Conservation (phyloP, 1,140 invertebrate genomes). For the Lineus longissimus region DNA sequence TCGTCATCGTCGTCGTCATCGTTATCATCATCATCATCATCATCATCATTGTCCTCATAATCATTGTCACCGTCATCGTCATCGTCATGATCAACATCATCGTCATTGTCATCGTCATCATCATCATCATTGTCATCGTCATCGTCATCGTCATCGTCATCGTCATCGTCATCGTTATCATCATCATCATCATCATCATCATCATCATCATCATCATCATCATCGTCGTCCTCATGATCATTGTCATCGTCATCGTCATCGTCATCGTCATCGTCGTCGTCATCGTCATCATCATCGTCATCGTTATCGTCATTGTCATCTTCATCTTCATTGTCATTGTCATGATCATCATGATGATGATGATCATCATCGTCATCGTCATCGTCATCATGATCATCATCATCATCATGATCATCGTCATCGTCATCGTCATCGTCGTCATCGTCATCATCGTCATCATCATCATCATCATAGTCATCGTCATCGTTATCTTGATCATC, state of each 20-base stretch:
- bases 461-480: too few relatives aligned
- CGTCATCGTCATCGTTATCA: conserved; percentile 11
- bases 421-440: conserved; percentile 20
- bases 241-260: conserved; percentile 11
- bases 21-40: not conserved
- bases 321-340: conserved; percentile 6
- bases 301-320: conserved; percentile 3
- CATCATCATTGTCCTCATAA: not conserved
- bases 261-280: conserved; percentile 11
- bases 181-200: conserved; percentile 14
- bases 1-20: conserved; percentile 12
- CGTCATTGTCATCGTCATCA: too few relatives aligned
- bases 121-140: not conserved
- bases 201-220: conserved; percentile 14
- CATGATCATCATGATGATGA: conserved; percentile 11
- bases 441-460: conserved; percentile 16
- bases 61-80: not conserved
- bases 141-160: not conserved
- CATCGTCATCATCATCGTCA: conserved; percentile 12
- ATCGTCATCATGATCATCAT: too few relatives aligned
- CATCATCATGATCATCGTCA: conserved; percentile 17
- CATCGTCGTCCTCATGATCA: too few relatives aligned
- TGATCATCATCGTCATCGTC: conserved; percentile 16
- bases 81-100: too few relatives aligned
- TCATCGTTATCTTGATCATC: not conserved